Evolutionary conservation across 1,140 invertebrate species (phyloP), one percentile per base, ranked within the genome.

Genomic region (Eupristina koningsbergeri): DNA sequence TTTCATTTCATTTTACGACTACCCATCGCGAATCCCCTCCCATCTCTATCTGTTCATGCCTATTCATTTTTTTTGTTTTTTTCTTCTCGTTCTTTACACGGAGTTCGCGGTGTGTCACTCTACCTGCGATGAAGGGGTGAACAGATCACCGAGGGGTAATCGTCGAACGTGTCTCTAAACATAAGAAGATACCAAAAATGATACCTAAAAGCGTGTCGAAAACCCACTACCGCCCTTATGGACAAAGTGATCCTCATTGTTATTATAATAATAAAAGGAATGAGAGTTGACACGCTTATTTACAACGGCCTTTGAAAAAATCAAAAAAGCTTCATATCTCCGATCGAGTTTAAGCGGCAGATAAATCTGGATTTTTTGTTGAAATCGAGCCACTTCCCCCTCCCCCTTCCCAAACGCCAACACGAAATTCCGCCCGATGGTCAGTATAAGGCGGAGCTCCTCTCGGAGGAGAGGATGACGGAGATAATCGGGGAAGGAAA

Each of bases 1-100:
- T 81, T 74, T 81, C 67, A 53, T 34, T 34, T 11, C 71, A n/a
- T 47, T 81, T 81, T 74, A 41, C 26, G 34, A 39, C 19, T 36
- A 69, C 75, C 80, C 74, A 81, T 84, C 84, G 84, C 86, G 81
- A 45, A 41, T 64, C 7, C 39, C 74, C 45, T 34, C 78, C 39
- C 78, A 13, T 8, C 41, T 45, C 41, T 34, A 63, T 31, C 0
- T 50, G n/a, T n/a, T n/a, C n/a, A n/a, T n/a, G n/a, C n/a, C 74
- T 0, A 47, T 80, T 22, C 15, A 6, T 75, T 53, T 39, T 31
- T 84, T 85, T 29, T 86, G 87, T 85, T 86, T 86, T 86, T 86
- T 85, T 81, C 67, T 74, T 41, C 61, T 69, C 50, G 19, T 58
- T 74, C 84, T 85, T 73, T 88, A 85, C 39, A 61, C 45, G 29